These are phyloP conservation scores for Coecobrya sp. DNA, from an alignment of 2,888 invertebrate species.

Conservation along the genomic window DNA sequence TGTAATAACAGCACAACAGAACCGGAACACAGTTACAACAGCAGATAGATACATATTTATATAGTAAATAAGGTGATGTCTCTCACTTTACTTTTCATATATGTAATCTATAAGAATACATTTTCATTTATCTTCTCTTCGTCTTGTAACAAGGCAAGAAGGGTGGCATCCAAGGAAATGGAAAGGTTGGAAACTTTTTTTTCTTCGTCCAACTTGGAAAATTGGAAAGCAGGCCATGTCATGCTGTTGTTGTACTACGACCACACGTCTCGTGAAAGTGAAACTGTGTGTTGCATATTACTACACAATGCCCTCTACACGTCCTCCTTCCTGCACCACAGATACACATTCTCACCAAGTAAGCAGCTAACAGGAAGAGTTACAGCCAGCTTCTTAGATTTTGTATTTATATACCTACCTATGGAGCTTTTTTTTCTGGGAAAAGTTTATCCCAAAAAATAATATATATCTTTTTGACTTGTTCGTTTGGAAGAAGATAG, in stretches of 20 bases:
- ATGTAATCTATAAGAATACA: constrained; percentile 27
- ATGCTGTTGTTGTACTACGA: constrained; percentile 48
- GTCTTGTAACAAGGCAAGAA: constrained; percentile 6
- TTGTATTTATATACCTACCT: background rate
- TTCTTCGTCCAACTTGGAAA: constrained; percentile 53
- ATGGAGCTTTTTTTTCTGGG: background rate
- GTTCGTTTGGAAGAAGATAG: constrained; percentile 29
- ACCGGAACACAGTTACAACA: constrained; percentile 3
- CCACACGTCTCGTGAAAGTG: constrained; percentile 33
- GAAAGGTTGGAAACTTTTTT: constrained; percentile 55
- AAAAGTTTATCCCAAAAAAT: constrained; percentile 68
- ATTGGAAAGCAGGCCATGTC: constrained; percentile 79
- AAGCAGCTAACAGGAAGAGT: constrained; percentile 13
- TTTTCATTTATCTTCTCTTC: constrained; percentile 45
- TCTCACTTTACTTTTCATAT: background rate
- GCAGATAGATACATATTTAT: constrained; percentile 1
- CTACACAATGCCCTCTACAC: background rate
- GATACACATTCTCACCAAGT: constrained; percentile 2
- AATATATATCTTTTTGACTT: constrained; percentile 76
- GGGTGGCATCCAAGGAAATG: constrained; percentile 42
- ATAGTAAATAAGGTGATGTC: background rate
- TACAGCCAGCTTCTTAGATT: constrained; percentile 29
- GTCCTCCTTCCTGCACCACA: background rate
- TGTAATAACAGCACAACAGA: background rate
- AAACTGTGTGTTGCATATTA: constrained; percentile 17